Conservation (phyloP, 2,888 invertebrate species). For the Clunio marinus region DNA sequence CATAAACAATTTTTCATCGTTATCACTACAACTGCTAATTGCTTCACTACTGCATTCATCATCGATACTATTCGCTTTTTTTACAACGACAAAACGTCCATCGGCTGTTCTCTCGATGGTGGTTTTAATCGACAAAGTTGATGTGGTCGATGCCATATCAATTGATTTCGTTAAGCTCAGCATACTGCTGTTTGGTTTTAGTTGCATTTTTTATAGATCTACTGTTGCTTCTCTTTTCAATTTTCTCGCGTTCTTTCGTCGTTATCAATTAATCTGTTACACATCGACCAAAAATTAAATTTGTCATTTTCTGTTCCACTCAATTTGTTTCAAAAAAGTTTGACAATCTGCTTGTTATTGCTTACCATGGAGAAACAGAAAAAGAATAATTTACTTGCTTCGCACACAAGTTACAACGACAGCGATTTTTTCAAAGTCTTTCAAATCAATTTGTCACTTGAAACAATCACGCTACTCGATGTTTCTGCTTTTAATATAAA, state of each 20-base stretch:
- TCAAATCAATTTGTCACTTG: constrained; percentile 10
- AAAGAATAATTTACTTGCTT: too few species aligned
- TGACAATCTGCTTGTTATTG: not conserved
- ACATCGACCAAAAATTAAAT: constrained; percentile 4
- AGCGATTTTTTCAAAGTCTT: too few species aligned
- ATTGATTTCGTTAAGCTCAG: constrained; percentile 35
- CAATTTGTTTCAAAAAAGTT: not conserved
- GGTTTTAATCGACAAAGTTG: not conserved
- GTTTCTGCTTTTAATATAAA: not conserved
- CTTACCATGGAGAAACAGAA: too few species aligned
- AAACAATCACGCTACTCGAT: not conserved
- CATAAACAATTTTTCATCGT: constrained; percentile 32
- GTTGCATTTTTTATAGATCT: constrained; percentile 35
- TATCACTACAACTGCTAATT: constrained; percentile 38
- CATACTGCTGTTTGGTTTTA: constrained; percentile 28
- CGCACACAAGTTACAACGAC: too few species aligned
- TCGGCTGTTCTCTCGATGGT: constrained; percentile 12
- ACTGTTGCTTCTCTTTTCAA: too few species aligned
- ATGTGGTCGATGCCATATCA: constrained; percentile 23
- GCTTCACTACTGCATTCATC: constrained; percentile 38
- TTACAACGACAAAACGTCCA: constrained; percentile 27
- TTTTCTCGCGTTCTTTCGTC: not conserved
- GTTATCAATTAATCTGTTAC: constrained; percentile 28
- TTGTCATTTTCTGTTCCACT: not conserved
- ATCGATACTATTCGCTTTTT: constrained; percentile 34